phyloP scores from a whole-genome alignment of 2,113 vertebrate genomes.

The Archocentrus centrarchus region DNA sequence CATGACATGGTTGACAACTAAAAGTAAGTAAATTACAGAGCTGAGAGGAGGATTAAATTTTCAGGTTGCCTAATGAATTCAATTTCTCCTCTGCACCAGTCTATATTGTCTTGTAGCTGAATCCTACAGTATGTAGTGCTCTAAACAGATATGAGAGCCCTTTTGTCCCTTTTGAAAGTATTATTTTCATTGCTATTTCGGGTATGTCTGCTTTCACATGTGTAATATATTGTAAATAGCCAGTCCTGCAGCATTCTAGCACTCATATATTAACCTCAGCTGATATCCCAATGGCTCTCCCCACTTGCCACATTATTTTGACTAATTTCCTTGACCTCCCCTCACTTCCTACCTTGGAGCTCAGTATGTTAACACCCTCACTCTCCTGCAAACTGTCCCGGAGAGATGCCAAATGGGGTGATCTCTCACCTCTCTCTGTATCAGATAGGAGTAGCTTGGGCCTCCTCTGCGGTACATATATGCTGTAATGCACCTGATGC shows the following conservation, averaged over 20 bases:
- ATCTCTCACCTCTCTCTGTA: conserved; percentile 51
- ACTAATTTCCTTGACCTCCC: conserved; percentile 65
- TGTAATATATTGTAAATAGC: conserved; percentile 7
- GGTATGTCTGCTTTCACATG: neutral
- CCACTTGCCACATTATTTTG: conserved; percentile 62
- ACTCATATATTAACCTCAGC: conserved; percentile 42
- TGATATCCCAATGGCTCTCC: conserved; percentile 43
- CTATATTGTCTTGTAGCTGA: conserved; percentile 26
- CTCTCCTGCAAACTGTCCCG: conserved; percentile 45
- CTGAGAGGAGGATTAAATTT: conserved; percentile 34
- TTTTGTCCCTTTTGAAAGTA: neutral
- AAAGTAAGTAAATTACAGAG: conserved; percentile 61
- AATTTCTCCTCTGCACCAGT: conserved; percentile 8
- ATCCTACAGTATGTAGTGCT: neutral
- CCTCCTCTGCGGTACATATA: conserved; percentile 34
- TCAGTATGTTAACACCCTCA: conserved; percentile 48
- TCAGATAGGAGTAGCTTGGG: conserved; percentile 13
- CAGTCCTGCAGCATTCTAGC: conserved; percentile 10
- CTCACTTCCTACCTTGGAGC: conserved; percentile 43
- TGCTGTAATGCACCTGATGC: conserved; percentile 65
- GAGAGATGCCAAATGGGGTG: conserved; percentile 47
- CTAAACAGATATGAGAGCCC: conserved; percentile 1
- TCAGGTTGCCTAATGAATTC: conserved; percentile 47
- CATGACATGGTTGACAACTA: conserved; percentile 56
- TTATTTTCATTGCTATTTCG: conserved; percentile 6